Conservation (phyloP, 2,888 invertebrate genomes). For the Drosophila cognata region DNA sequence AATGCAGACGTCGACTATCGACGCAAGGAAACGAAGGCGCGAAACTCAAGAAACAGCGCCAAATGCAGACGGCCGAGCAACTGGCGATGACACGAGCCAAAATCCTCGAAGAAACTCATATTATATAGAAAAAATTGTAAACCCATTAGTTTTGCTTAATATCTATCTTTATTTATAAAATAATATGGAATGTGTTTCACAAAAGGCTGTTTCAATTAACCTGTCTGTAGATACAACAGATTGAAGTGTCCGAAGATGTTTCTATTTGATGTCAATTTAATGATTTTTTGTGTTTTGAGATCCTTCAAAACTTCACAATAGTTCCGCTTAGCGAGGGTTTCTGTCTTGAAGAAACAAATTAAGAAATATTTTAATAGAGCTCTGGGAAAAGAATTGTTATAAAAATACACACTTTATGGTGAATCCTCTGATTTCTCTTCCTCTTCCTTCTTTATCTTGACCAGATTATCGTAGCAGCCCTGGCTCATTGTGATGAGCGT, state of each 20-base stretch:
- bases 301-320: slow-evolving; percentile 12
- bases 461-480: slow-evolving; percentile 69
- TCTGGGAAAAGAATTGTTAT: neutral
- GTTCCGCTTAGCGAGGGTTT: slow-evolving; percentile 6
- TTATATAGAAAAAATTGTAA: slow-evolving; percentile 19
- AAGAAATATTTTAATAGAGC: neutral
- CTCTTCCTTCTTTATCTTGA: slow-evolving; percentile 48
- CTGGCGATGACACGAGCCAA: slow-evolving; percentile 16
- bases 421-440: neutral
- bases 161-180: neutral
- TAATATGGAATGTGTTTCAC: neutral
- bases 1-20: slow-evolving; percentile 8
- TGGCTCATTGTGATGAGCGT: slow-evolving; percentile 81
- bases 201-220: neutral
- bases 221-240: neutral
- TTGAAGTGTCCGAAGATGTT: slow-evolving; percentile 12
- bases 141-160: slow-evolving; percentile 25
- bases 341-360: slow-evolving; percentile 17
- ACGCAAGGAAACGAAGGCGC: slow-evolving; percentile 22
- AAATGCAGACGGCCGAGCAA: slow-evolving; percentile 41
- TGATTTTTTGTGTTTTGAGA: neutral
- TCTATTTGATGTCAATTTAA: neutral
- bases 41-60: slow-evolving; percentile 2
- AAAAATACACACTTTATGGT: slow-evolving; percentile 34
- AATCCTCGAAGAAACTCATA: slow-evolving; percentile 20